phyloP scores from a whole-genome alignment of 2,113 vertebrate genomes.

The Cyanistes caeruleus region DNA sequence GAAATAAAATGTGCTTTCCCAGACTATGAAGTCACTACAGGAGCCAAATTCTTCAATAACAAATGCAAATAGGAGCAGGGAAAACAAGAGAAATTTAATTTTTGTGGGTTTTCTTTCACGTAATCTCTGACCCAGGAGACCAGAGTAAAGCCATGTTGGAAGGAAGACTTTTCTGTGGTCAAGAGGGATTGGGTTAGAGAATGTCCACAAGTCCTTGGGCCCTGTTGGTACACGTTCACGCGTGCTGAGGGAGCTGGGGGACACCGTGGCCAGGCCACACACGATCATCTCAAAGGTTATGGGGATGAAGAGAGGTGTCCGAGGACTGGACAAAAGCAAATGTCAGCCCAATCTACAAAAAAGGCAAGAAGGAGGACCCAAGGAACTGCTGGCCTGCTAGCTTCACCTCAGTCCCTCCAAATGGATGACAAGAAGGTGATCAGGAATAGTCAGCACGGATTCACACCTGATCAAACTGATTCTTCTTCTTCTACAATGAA shows the following conservation, averaged over 20 bases:
- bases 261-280: neutral
- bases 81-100: neutral
- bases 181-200: neutral
- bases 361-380: neutral
- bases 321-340: neutral
- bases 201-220: too few relatives aligned
- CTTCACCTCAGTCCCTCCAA: neutral
- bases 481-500: neutral
- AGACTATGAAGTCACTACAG: neutral
- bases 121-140: neutral
- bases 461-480: neutral
- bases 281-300: neutral
- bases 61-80: neutral
- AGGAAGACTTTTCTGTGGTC: neutral
- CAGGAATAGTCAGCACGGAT: neutral
- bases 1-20: neutral
- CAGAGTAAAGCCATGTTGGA: accelerated
- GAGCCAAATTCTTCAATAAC: neutral
- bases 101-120: neutral
- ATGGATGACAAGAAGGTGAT: neutral
- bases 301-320: neutral
- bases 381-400: neutral
- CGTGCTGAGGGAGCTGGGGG: neutral
- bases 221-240: accelerated
- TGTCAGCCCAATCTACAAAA: neutral